Conservation (phyloP, 2,113 vertebrate genomes). For the Excalfactoria chinensis region DNA sequence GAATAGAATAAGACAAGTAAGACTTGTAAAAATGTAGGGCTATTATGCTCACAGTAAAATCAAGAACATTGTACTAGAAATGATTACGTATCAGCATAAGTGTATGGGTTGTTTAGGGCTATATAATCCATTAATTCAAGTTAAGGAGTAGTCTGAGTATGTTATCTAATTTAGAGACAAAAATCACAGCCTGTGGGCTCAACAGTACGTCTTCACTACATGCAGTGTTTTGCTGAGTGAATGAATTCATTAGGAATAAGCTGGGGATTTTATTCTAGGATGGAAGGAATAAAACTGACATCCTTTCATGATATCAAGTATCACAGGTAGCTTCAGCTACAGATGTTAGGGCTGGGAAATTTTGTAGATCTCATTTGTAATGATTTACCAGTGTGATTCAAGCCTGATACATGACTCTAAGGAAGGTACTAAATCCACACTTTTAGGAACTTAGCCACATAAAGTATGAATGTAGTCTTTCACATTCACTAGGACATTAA, state of each 20-base stretch:
- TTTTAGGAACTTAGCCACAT: neutral
- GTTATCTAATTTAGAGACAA: neutral
- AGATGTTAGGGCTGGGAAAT: neutral
- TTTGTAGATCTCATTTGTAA: neutral
- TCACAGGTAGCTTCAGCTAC: neutral
- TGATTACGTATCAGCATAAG: neutral
- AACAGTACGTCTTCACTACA: neutral
- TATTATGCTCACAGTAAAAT: neutral
- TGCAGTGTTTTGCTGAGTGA: neutral
- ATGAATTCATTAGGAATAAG: neutral
- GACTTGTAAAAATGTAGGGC: neutral
- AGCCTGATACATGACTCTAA: neutral
- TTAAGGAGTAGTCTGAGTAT: neutral
- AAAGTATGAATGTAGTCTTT: accelerated
- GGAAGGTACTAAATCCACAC: neutral
- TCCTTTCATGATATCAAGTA: neutral
- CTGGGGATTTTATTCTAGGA: neutral
- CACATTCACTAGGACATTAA: neutral
- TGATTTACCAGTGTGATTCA: neutral
- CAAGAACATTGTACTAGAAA: neutral
- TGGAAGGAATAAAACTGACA: neutral
- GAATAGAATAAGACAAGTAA: constrained; percentile 28
- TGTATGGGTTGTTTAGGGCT: neutral
- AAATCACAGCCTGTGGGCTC: neutral
- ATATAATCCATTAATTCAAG: neutral